Evolutionary conservation across 92 coral and sea anemone genomes (phyloP).

Genomic region (Phymanthus crucifer): DNA sequence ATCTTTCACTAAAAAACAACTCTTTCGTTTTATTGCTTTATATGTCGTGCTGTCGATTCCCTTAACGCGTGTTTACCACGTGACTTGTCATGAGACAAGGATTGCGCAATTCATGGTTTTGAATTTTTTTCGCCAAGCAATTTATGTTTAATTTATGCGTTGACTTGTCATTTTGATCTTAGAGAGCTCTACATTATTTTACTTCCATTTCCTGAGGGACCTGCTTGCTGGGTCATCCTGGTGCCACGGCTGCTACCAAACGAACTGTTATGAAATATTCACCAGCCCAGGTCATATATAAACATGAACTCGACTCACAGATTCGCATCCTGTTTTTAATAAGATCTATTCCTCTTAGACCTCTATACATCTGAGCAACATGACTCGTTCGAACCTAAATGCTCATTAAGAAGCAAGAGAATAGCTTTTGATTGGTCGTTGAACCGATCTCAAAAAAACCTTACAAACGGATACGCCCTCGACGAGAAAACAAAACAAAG

Average conservation of each 20-base stretch:
- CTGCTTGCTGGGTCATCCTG: not conserved
- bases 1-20: not conserved
- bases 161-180: not conserved
- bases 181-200: not conserved
- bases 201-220: not conserved
- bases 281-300: not conserved
- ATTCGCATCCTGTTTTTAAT: not conserved
- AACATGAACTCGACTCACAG: not conserved
- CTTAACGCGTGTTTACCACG: not conserved
- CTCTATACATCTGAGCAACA: not conserved
- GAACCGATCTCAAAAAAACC: not conserved
- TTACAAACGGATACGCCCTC: not conserved
- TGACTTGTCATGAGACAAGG: not conserved
- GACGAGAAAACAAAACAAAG: not conserved
- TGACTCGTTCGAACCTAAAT: not conserved
- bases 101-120: too few relatives aligned
- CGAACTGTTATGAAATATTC: not conserved
- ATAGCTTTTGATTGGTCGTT: not conserved
- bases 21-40: not conserved
- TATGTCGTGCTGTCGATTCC: not conserved
- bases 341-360: not conserved
- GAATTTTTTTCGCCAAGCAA: not conserved
- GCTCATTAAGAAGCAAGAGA: not conserved
- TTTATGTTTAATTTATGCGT: not conserved
- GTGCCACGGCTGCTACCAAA: not conserved